Conservation (phyloP, 2,113 vertebrate species). For the Rhinoptilus africanus region DNA sequence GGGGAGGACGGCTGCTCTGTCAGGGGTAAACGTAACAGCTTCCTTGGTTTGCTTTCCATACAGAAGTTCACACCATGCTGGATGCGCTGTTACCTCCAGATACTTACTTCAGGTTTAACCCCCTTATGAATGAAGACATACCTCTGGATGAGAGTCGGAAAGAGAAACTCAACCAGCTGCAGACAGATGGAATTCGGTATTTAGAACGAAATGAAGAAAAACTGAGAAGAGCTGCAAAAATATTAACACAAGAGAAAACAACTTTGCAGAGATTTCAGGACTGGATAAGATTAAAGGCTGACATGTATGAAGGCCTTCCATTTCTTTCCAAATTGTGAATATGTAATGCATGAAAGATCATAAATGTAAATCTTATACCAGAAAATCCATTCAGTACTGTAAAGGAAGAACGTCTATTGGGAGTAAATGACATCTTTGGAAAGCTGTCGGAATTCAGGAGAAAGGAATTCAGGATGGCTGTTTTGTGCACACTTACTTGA, state of each 20-base stretch:
- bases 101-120: conserved; percentile 96
- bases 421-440: neutral
- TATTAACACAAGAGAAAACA: conserved; percentile 85
- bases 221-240: conserved; percentile 82
- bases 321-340: conserved; percentile 83
- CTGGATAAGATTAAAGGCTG: conserved; percentile 83
- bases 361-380: conserved; percentile 20
- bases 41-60: conserved; percentile 18
- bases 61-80: conserved; percentile 95
- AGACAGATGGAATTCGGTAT: conserved; percentile 83
- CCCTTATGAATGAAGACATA: conserved; percentile 89
- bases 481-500: neutral
- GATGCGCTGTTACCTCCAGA: conserved; percentile 87
- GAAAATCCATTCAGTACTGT: neutral
- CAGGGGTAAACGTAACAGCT: neutral
- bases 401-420: neutral
- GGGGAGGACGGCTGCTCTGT: neutral
- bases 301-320: conserved; percentile 85
- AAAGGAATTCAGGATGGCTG: neutral
- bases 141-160: conserved; percentile 89
- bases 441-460: neutral
- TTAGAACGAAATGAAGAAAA: conserved; percentile 93
- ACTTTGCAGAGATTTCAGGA: conserved; percentile 82
- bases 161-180: conserved; percentile 89
- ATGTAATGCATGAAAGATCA: neutral